Evolutionary conservation across 1,140 invertebrate species (phyloP), one percentile per base, ranked within the genome.

Genomic region (Lucilia sericata): DNA sequence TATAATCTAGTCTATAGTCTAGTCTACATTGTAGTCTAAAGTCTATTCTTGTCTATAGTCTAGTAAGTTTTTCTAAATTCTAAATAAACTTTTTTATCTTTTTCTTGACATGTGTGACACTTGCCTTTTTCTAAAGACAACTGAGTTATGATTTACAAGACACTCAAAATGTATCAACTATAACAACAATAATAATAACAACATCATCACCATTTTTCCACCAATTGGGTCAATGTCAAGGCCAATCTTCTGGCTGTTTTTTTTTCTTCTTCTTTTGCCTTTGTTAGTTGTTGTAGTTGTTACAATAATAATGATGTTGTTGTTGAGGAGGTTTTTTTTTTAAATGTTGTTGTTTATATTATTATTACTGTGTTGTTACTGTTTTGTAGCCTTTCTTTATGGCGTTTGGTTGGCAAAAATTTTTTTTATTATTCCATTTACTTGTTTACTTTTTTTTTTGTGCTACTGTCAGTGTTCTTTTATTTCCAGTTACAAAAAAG

Each of bases 211-310:
- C 74, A 60, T 51, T 76, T 74, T 13, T 12, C 7, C 70, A 13
- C 70, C 74, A 60, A 76, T 76, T 65, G 65, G 42, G 55, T 74
- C 65, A 83, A 83, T 83, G 55, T 51, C 55, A 82, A 75, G 74
- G 74, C 74, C 74, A 75, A 75, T 36, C 12, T 30, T 74, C 13
- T 30, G 12, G 74, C 0, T 75, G 74, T 42, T 36, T 75, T 14
- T 75, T 34, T 17, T 75, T 75, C 36, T 75, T 30, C 14, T 60
- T n/a, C 55, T n/a, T 17, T 14, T 17, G 55, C 14, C 55, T 60
- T 60, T 60, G 55, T n/a, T 60, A 60, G 55, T 60, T 12, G 51
- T 60, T 17, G 55, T 60, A 7, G 55, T 60, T n/a, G 55, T 17
- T 17, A 17, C 12, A 8, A 42, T 10, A 42, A 42, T 42, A 42